Percentiles rank a stretch among this genome's conserved stretches.
These are phyloP conservation scores for Glareola pratincola DNA, from an alignment of 2,113 vertebrate species.

Conservation along the genomic window DNA sequence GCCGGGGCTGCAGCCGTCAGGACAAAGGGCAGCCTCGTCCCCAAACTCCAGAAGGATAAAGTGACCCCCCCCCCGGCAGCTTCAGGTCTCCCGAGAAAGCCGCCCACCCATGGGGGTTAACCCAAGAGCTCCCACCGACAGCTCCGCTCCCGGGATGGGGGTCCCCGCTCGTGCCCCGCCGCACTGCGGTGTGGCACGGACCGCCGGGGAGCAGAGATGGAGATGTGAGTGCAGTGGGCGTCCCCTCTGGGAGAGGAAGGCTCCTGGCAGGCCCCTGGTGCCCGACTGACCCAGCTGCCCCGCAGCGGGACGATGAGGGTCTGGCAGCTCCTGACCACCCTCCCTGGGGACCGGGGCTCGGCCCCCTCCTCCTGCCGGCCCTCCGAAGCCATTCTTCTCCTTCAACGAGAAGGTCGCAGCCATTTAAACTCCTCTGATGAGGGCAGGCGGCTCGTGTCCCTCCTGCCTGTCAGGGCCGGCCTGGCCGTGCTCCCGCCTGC, in stretches of 20 bases:
- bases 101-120: not conserved
- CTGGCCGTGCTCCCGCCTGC: slow-evolving; percentile 25
- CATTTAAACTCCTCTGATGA: slow-evolving; percentile 46
- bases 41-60: not conserved
- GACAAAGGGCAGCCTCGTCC: not conserved
- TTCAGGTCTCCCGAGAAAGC: not conserved
- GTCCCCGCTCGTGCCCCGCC: rapidly evolving
- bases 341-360: rapidly evolving
- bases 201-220: rapidly evolving
- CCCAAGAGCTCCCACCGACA: not conserved
- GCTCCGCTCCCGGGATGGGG: not conserved
- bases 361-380: not conserved
- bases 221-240: not conserved
- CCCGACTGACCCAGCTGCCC: not conserved
- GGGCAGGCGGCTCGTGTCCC: not conserved
- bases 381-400: not conserved
- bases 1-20: not conserved
- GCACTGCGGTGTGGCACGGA: not conserved
- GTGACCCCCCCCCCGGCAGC: not conserved
- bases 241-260: not conserved
- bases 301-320: rapidly evolving
- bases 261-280: rapidly evolving
- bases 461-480: not conserved
- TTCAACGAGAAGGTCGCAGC: slow-evolving; percentile 44
- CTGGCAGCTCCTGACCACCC: not conserved